Evolutionary conservation across 2,888 invertebrate species (phyloP), one percentile per base, ranked within the genome.

Genomic region (Podotricha telesiphe): DNA sequence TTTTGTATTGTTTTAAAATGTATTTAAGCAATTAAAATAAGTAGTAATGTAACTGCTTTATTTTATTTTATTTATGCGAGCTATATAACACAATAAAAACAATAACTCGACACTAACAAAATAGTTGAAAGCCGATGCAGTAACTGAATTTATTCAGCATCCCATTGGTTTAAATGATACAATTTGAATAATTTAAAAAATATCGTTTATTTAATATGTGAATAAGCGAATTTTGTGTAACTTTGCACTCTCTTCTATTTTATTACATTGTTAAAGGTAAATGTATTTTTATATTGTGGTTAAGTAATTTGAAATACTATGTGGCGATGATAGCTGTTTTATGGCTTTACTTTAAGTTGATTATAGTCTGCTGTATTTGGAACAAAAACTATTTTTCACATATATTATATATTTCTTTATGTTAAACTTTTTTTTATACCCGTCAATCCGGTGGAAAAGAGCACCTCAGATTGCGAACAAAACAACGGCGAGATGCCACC

Each of bases 201-300:
- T 42, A 42, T 40, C 19, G 37, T 19, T 2, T 15, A 13, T 58
- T 58, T 20, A 40, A 15, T 56, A 15, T 58, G 20, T 42, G 15
- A 42, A 42, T n/a, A n/a, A 58, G 15, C 20, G 20, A 20, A 7
- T 58, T 40, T 20, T 42, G 17, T 2, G 19, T 59, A 65, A 58
- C 50, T 64, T 64, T 64, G 63, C 63, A 63, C 68, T 76, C 74
- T 75, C 77, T 79, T 80, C 78, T 76, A 80, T 80, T 80, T 78
- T 76, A 78, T 77, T 77, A 77, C 78, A 65, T 64, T 64, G 65
- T 34, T 42, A 58, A 65, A 51, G 53, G 67, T 62, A 67, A 58
- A 13, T 42, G 42, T 53, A 65, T 66, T 69, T 58, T 56, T 37
- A 65, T 78, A 74, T 80, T 78, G 80, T 74, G 72, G 78, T 80